A percentile compares a stretch with the other conserved stretches of the same genome.
These are phyloP conservation scores for Choristoneura fumiferana DNA, from an alignment of 1,140 invertebrate species.

Conservation along the genomic window DNA sequence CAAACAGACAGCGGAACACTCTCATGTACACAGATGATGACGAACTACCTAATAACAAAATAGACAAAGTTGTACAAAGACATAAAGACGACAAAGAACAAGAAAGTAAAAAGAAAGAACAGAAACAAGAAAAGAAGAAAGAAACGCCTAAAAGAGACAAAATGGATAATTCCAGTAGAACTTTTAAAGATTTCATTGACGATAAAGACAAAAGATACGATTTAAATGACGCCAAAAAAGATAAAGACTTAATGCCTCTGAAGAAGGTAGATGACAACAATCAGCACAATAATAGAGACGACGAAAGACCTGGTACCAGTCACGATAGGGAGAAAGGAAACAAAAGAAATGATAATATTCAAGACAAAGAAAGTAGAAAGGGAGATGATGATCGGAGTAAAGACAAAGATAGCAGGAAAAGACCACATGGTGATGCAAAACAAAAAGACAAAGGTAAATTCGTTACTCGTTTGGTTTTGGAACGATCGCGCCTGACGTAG, in stretches of 20 bases:
- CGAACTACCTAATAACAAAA: slow-evolving; percentile 70
- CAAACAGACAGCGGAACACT: slow-evolving; percentile 30
- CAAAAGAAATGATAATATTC: background rate
- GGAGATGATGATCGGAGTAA: slow-evolving; percentile 15
- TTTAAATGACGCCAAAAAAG: background rate
- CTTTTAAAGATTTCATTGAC: slow-evolving; percentile 8
- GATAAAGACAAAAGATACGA: background rate
- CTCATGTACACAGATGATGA: slow-evolving; percentile 79
- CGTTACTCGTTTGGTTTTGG: too few relatives aligned
- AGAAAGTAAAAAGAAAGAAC: slow-evolving; percentile 25
- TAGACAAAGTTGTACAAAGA: slow-evolving; percentile 75
- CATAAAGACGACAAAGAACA: slow-evolving; percentile 68
- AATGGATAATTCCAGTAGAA: slow-evolving; percentile 16
- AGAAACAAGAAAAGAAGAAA: slow-evolving; percentile 22
- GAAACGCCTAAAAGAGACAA: slow-evolving; percentile 21
- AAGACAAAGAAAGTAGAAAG: slow-evolving; percentile 2
- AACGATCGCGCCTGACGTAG: too few relatives aligned
- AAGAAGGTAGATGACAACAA: background rate
- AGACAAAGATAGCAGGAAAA: slow-evolving; percentile 20
- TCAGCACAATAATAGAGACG: background rate
- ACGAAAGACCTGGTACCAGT: background rate
- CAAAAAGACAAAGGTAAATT: slow-evolving; percentile 2
- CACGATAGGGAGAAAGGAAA: slow-evolving; percentile 6
- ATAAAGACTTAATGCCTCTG: background rate
- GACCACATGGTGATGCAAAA: slow-evolving; percentile 15